Evolutionary conservation across 1,140 invertebrate species (phyloP).

Genomic region (Ceratoteleas bidentatus): DNA sequence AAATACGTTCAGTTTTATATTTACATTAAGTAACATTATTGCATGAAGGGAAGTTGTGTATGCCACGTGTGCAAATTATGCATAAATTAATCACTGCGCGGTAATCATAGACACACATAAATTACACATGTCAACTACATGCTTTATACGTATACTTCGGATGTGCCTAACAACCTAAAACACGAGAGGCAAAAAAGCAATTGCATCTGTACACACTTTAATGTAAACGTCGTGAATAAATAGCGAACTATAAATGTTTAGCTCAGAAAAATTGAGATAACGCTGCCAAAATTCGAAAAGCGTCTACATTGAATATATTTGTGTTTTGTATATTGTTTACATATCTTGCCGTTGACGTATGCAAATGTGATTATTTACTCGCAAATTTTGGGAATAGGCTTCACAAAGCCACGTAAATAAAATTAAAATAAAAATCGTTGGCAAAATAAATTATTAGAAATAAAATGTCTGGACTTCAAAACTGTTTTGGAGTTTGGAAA

Average conservation of each 20-base stretch:
- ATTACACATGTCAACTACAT: slow-evolving; percentile 3
- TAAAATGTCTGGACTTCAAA: too few relatives aligned
- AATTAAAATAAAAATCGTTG: too few relatives aligned
- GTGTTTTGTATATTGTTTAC: too few relatives aligned
- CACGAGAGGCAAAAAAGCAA: not conserved
- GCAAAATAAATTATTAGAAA: too few relatives aligned
- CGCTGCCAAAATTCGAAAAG: too few relatives aligned
- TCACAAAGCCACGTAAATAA: too few relatives aligned
- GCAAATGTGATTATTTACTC: too few relatives aligned
- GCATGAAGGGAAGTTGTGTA: not conserved
- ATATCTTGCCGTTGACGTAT: too few relatives aligned
- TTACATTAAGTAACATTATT: not conserved
- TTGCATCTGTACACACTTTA: not conserved
- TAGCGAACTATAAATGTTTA: not conserved
- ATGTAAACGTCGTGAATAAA: not conserved
- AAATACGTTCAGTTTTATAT: not conserved
- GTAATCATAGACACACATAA: slow-evolving; percentile 6
- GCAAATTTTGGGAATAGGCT: too few relatives aligned
- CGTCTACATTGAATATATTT: too few relatives aligned
- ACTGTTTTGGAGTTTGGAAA: too few relatives aligned
- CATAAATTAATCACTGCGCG: slow-evolving; percentile 3
- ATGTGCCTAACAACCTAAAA: slow-evolving; percentile 1
- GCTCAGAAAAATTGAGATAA: too few relatives aligned
- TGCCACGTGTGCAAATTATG: not conserved
- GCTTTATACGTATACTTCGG: slow-evolving; percentile 3